A percentile compares a stretch with the other conserved stretches of the same genome.
phyloP scores from a whole-genome alignment of 1,140 invertebrate species.

The Delia radicum region DNA sequence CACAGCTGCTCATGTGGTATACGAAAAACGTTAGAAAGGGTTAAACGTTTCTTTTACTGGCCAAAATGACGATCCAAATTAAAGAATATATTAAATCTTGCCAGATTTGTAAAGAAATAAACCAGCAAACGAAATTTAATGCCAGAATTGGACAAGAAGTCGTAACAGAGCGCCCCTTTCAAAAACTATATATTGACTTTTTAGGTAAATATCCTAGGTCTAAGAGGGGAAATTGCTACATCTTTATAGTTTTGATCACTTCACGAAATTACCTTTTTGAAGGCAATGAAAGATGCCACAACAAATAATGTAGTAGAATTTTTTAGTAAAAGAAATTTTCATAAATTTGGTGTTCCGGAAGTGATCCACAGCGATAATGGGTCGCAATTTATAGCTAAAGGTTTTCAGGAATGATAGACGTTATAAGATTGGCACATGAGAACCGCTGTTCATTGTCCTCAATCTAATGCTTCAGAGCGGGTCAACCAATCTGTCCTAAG shows the following conservation, averaged over 20 bases:
- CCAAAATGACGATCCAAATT: background rate
- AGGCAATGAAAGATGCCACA: background rate
- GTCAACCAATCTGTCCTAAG: too few relatives aligned
- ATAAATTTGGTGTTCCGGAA: too few relatives aligned
- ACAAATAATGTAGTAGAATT: background rate
- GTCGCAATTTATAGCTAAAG: too few relatives aligned
- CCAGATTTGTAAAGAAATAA: background rate
- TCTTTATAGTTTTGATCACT: conserved; percentile 3
- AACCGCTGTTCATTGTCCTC: too few relatives aligned
- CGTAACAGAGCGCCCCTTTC: background rate
- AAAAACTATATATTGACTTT: background rate
- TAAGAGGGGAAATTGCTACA: background rate
- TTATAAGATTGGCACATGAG: too few relatives aligned
- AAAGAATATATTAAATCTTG: background rate
- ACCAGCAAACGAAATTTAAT: background rate
- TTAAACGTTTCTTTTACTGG: background rate
- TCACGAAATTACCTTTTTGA: background rate
- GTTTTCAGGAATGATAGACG: too few relatives aligned
- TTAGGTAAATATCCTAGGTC: background rate
- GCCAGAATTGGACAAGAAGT: background rate
- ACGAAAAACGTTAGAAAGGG: background rate
- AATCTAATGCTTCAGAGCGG: too few relatives aligned
- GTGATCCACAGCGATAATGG: too few relatives aligned
- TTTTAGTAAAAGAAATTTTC: too few relatives aligned
- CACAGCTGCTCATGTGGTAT: background rate